Percentiles rank a stretch among this genome's conserved stretches.
Evolutionary conservation across 2,797 vertebrate genomes (phyloP).

Genomic region (Cossypha polioptera): DNA sequence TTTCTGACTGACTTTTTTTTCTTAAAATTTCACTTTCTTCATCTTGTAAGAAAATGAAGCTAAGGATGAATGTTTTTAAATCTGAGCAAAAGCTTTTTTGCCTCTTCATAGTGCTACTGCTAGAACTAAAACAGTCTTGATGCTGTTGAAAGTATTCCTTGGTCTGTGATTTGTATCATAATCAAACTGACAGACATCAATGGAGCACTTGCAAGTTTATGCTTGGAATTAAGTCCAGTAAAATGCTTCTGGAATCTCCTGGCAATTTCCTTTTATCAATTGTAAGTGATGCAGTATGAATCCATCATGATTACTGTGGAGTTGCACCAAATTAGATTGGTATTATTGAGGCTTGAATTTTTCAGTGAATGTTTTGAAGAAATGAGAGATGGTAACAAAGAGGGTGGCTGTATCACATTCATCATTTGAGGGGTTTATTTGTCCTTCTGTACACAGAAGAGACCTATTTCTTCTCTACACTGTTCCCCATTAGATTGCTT

Average conservation of each 20-base stretch:
- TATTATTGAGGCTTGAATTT: neutral
- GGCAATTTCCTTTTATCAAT: neutral
- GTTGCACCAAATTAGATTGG: neutral
- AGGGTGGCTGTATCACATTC: neutral
- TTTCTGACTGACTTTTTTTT: too few species aligned
- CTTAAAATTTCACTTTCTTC: neutral
- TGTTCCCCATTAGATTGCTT: neutral
- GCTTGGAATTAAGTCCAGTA: neutral
- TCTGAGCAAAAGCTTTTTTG: neutral
- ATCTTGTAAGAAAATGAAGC: neutral
- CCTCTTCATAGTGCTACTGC: neutral
- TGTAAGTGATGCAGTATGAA: neutral
- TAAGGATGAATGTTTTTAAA: neutral
- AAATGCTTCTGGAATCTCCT: slow-evolving; percentile 6
- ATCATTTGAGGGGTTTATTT: neutral
- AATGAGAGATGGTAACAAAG: neutral
- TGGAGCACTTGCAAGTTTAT: neutral
- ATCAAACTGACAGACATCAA: neutral
- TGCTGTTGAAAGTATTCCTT: neutral
- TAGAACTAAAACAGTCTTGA: neutral
- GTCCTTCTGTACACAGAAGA: neutral
- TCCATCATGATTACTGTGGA: neutral
- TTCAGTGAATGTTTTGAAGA: neutral
- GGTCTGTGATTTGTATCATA: neutral
- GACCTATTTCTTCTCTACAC: neutral